Percentiles rank a stretch among this genome's conserved stretches.
phyloP scores from a whole-genome alignment of 2,888 invertebrate genomes.

The Seira ritae region DNA sequence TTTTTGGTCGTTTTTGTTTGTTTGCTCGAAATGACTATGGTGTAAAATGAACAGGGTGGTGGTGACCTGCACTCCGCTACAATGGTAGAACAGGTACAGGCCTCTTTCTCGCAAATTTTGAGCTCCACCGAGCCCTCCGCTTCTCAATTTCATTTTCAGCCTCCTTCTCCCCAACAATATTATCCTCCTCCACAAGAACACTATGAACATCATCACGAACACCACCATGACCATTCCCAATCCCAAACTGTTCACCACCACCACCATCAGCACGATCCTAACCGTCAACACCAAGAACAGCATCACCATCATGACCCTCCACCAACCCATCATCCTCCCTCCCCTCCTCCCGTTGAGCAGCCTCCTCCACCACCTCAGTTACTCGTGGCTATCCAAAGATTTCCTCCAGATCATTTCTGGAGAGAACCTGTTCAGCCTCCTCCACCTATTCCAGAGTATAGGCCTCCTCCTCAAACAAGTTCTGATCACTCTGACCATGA shows the following conservation, averaged over 20 bases:
- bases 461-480: conserved; percentile 33
- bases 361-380: conserved; percentile 53
- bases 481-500: conserved; percentile 30
- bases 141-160: conserved; percentile 58
- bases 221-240: too few relatives aligned
- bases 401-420: conserved; percentile 65
- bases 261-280: conserved; percentile 64
- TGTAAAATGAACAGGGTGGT: conserved; percentile 55
- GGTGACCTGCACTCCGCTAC: conserved; percentile 64
- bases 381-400: conserved; percentile 67
- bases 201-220: too few relatives aligned
- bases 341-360: conserved; percentile 15
- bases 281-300: conserved; percentile 64
- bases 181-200: conserved; percentile 13
- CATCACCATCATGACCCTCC: conserved; percentile 52
- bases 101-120: conserved; percentile 67
- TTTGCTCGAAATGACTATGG: conserved; percentile 18
- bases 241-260: conserved; percentile 68
- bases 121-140: conserved; percentile 52
- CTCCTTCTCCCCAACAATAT: conserved; percentile 32
- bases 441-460: conserved; percentile 38
- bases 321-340: conserved; percentile 51
- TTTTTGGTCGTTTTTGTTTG: conserved; percentile 42
- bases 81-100: conserved; percentile 71
- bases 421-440: conserved; percentile 45